phyloP scores from a whole-genome alignment of 2,797 vertebrate species.

The Sciaenops ocellatus region DNA sequence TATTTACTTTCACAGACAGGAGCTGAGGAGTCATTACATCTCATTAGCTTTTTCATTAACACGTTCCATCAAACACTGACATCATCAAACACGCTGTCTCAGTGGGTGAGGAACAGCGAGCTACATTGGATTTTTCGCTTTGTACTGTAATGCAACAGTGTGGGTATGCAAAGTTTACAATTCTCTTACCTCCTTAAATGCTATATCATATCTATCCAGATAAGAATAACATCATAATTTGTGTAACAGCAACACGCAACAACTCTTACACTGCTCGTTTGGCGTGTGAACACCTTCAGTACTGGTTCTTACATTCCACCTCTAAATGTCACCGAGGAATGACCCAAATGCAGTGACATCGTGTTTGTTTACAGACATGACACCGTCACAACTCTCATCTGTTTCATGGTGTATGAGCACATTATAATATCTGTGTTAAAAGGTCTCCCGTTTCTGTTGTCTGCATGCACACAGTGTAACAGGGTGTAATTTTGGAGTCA shows the following conservation, averaged over 20 bases:
- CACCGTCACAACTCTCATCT: constrained; percentile 50
- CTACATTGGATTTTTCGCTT: constrained; percentile 46
- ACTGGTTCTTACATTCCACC: constrained; percentile 28
- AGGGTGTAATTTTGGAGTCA: constrained; percentile 13
- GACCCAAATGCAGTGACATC: constrained; percentile 43
- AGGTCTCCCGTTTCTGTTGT: constrained; percentile 31
- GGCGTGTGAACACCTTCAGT: constrained; percentile 24
- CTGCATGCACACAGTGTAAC: constrained; percentile 36
- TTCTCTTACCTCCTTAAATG: constrained; percentile 12
- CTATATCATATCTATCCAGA: constrained; percentile 18
- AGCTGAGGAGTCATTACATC: constrained; percentile 88
- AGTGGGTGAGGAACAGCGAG: constrained; percentile 43
- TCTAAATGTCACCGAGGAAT: constrained; percentile 59
- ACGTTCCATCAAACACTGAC: constrained; percentile 77
- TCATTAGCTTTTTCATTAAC: constrained; percentile 88
- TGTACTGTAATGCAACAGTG: constrained; percentile 12
- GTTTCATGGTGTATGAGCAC: constrained; percentile 53
- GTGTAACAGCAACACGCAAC: background rate
- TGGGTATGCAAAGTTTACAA: constrained; percentile 29
- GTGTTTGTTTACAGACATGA: constrained; percentile 58
- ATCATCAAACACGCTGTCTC: constrained; percentile 72
- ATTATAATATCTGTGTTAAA: constrained; percentile 62
- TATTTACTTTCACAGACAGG: constrained; percentile 88
- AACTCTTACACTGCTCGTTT: background rate
- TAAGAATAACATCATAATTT: constrained; percentile 14